phyloP scores from a whole-genome alignment of 1,140 invertebrate genomes.

The Heliconius melpomene region DNA sequence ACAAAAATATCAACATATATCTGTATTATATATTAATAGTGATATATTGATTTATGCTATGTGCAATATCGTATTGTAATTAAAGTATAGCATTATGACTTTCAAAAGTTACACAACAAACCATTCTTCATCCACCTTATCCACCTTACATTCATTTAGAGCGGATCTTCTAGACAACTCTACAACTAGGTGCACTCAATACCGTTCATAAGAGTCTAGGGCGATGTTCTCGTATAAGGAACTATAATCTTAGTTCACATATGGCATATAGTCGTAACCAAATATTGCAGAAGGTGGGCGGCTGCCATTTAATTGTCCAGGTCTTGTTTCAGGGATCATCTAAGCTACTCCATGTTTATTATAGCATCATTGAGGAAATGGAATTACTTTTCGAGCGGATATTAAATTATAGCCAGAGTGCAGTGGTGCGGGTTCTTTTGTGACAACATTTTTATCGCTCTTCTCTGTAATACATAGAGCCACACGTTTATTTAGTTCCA shows the following conservation, averaged over 20 bases:
- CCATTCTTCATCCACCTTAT: too few relatives aligned
- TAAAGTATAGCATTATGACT: not conserved
- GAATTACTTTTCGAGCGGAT: slow-evolving; percentile 73
- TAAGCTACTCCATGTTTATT: slow-evolving; percentile 35
- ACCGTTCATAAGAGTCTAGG: slow-evolving; percentile 44
- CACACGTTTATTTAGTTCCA: not conserved
- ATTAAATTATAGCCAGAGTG: slow-evolving; percentile 74
- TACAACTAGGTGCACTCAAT: slow-evolving; percentile 51
- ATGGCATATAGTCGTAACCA: slow-evolving; percentile 42
- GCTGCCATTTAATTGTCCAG: slow-evolving; percentile 48
- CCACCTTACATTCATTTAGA: slow-evolving; percentile 41
- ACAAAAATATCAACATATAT: not conserved
- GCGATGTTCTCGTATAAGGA: slow-evolving; percentile 45
- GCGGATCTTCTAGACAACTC: slow-evolving; percentile 50
- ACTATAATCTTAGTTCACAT: slow-evolving; percentile 46
- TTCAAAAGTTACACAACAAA: not conserved
- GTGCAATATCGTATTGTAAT: not conserved
- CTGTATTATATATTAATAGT: too few relatives aligned
- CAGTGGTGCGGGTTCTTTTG: slow-evolving; percentile 70
- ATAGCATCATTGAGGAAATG: slow-evolving; percentile 59
- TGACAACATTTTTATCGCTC: slow-evolving; percentile 28
- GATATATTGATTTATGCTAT: not conserved
- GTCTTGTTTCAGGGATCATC: slow-evolving; percentile 25
- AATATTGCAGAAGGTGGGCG: slow-evolving; percentile 42
- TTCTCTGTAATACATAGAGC: not conserved